Evolutionary conservation across 2,113 vertebrate genomes (phyloP).

Genomic region (Myiozetetes cayanensis): DNA sequence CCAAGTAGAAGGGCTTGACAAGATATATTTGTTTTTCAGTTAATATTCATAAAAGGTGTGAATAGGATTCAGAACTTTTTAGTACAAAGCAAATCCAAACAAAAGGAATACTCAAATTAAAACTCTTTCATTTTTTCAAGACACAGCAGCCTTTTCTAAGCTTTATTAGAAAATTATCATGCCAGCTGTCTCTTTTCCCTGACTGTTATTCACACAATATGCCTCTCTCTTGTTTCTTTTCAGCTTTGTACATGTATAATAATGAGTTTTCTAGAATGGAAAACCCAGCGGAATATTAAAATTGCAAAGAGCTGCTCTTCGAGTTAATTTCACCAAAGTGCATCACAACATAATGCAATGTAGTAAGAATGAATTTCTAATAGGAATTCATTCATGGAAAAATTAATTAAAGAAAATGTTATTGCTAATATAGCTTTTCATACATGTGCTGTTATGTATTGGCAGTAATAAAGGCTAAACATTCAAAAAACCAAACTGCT

Average conservation of each 20-base stretch:
- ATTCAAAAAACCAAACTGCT: not conserved
- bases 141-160: slow-evolving; percentile 74
- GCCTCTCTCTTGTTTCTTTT: slow-evolving; percentile 82
- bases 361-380: slow-evolving; percentile 75
- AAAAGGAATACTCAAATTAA: slow-evolving; percentile 73
- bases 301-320: slow-evolving; percentile 74
- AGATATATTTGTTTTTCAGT: slow-evolving; percentile 71
- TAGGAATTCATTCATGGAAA: slow-evolving; percentile 65
- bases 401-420: slow-evolving; percentile 71
- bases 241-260: slow-evolving; percentile 82
- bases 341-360: slow-evolving; percentile 70
- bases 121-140: slow-evolving; percentile 70
- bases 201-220: slow-evolving; percentile 87
- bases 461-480: slow-evolving; percentile 15
- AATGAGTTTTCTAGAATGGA: slow-evolving; percentile 84
- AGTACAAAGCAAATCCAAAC: slow-evolving; percentile 72
- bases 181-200: slow-evolving; percentile 81
- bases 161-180: slow-evolving; percentile 80
- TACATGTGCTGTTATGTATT: slow-evolving; percentile 1
- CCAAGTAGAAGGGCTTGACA: slow-evolving; percentile 56
- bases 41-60: slow-evolving; percentile 73
- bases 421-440: slow-evolving; percentile 44
- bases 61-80: slow-evolving; percentile 74
- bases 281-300: slow-evolving; percentile 81
- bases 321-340: slow-evolving; percentile 76